Evolutionary conservation across 2,888 invertebrate species (phyloP).

Genomic region (Lottia scabra): DNA sequence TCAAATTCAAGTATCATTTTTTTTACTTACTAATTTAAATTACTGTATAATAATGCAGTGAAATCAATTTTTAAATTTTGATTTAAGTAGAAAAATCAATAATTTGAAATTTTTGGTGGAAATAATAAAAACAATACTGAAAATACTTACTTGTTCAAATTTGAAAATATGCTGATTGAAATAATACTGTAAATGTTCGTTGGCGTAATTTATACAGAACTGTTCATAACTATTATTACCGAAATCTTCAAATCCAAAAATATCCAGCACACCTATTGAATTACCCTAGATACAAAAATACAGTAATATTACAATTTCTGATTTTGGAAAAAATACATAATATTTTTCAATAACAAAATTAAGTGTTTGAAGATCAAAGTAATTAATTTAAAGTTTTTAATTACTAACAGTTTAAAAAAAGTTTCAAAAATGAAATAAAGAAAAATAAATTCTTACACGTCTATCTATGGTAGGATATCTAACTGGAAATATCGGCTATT

Average conservation of each 20-base stretch:
- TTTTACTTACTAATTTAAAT: too few relatives aligned
- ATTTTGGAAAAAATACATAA: background rate
- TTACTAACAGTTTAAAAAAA: too few relatives aligned
- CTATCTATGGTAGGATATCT: background rate
- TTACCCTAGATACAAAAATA: constrained; percentile 75
- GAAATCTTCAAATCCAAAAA: constrained; percentile 97
- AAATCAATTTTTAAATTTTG: too few relatives aligned
- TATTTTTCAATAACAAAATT: too few relatives aligned
- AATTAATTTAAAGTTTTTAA: too few relatives aligned
- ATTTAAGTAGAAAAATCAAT: too few relatives aligned
- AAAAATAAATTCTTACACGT: background rate
- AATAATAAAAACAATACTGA: too few relatives aligned
- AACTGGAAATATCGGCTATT: background rate
- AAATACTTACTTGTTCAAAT: constrained; percentile 77
- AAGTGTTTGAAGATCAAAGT: too few relatives aligned
- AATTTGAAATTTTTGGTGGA: too few relatives aligned
- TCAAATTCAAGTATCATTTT: too few relatives aligned
- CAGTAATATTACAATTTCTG: background rate
- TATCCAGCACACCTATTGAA: constrained; percentile 94
- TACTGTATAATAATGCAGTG: too few relatives aligned
- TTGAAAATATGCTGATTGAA: constrained; percentile 99
- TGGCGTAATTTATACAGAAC: constrained; percentile 96
- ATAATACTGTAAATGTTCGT: constrained; percentile 96
- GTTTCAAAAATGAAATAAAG: too few relatives aligned
- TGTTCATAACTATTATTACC: constrained; percentile 89